Conservation (phyloP, 2,888 invertebrate genomes). For the Stramonita haemastoma region DNA sequence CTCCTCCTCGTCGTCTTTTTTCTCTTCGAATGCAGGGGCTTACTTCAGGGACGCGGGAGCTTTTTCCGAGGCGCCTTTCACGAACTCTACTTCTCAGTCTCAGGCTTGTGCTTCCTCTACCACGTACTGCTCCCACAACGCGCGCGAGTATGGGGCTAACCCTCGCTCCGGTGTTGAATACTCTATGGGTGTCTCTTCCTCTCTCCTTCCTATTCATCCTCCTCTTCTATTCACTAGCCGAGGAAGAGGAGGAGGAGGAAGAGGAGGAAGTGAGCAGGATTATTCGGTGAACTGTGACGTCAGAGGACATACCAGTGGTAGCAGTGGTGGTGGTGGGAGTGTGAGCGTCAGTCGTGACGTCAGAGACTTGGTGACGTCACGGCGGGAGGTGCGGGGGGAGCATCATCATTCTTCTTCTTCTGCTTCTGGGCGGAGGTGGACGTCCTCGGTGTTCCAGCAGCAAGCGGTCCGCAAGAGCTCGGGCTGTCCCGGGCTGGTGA, state of each 20-base stretch:
- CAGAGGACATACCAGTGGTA: neutral
- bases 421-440: neutral
- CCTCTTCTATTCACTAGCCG: neutral
- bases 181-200: neutral
- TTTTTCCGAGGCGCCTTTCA: too few species aligned
- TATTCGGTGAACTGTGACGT: neutral
- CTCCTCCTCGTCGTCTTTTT: too few species aligned
- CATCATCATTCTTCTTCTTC: too few species aligned
- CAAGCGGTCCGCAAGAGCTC: neutral
- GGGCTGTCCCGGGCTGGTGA: neutral
- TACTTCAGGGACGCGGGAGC: neutral
- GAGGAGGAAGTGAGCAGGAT: too few species aligned
- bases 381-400: neutral
- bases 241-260: too few species aligned
- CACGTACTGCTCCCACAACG: conserved; percentile 15
- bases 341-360: neutral
- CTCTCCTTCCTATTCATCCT: neutral
- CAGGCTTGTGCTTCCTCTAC: neutral
- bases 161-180: neutral
- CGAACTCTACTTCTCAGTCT: neutral
- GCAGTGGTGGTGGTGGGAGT: neutral
- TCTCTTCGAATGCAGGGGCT: conserved; percentile 38
- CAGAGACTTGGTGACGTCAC: conserved; percentile 3
- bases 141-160: neutral
- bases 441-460: neutral